These are phyloP conservation scores for Porphyrio hochstetteri DNA, from an alignment of 2,113 vertebrate genomes.

Conservation along the genomic window DNA sequence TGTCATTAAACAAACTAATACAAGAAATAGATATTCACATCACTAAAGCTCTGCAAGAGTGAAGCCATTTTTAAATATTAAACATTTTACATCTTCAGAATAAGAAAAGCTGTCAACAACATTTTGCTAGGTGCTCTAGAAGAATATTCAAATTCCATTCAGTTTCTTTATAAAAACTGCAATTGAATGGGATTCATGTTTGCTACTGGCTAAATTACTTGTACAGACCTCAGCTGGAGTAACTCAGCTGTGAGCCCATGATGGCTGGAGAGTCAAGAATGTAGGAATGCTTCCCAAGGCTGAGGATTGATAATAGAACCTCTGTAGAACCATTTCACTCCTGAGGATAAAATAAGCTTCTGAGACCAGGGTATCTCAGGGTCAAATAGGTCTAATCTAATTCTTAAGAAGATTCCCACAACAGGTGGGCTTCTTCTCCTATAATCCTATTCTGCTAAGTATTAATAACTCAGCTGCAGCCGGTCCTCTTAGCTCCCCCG, in stretches of 20 bases:
- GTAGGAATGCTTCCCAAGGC: neutral
- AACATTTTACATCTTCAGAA: neutral
- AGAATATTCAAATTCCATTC: neutral
- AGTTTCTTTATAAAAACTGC: neutral
- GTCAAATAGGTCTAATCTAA: neutral
- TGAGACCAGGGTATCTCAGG: neutral
- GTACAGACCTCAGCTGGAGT: neutral
- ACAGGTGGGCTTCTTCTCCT: neutral
- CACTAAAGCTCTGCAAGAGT: neutral
- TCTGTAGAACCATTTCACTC: neutral
- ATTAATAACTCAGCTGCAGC: neutral
- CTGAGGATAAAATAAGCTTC: neutral
- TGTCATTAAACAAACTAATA: neutral
- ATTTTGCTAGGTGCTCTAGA: neutral
- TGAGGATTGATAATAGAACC: neutral
- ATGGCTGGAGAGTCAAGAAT: neutral
- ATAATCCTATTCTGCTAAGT: neutral
- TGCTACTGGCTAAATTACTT: neutral
- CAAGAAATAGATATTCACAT: neutral
- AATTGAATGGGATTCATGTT: neutral
- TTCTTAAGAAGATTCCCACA: neutral
- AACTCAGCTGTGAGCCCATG: neutral
- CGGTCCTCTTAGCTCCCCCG: neutral
- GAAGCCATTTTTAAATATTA: neutral
- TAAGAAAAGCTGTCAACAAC: neutral